Evolutionary conservation across 2,797 vertebrate genomes (phyloP), one percentile per base, ranked within the genome.

Genomic region (Myotis planiceps): DNA sequence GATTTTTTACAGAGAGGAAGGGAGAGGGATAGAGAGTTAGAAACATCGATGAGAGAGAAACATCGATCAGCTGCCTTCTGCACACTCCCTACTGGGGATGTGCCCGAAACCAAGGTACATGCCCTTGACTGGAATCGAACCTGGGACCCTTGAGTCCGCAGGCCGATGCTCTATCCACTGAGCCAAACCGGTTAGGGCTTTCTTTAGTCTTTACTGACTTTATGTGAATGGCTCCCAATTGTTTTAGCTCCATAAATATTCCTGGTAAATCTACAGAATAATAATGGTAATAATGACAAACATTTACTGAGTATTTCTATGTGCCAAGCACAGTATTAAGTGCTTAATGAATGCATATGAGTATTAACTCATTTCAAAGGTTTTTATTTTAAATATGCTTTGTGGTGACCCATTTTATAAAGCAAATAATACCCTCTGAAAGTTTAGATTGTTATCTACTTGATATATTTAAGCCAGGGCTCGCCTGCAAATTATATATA

Each of bases 341-440:
- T 92, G 34, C 27, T 86, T 90, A 84, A n/a, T 51, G 45, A 94
- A 51, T 86, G 23, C 42, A 81, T 9, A 3, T 13, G 39, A 74
- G 6, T 63, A 71, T 49, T 58, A 88, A 79, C 55, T 92, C 32
- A 89, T 65, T 82, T 71, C 27, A 86, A 72, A 55, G 5, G 9
- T 14, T 55, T 95, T 92, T 72, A 53, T 94, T 80, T 92, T 75
- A 85, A 68, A 15, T 88, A 78, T 80, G 13, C 15, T 83, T 34
- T 84, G 23, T 39, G 9, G 2, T 32, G 32, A 81, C 37, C 23
- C n/a, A 90, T 78, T 93, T 85, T 88, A n/a, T n/a, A 91, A 96
- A 94, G n/a, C 8, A 80, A 95, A 90, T 87, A 90, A 90, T 74
- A 47, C 15, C 32, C 18, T 66, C 76, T 91, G 53, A 74, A 93